Conservation (phyloP, 2,113 vertebrate genomes). For the Crotalus helleri region DNA sequence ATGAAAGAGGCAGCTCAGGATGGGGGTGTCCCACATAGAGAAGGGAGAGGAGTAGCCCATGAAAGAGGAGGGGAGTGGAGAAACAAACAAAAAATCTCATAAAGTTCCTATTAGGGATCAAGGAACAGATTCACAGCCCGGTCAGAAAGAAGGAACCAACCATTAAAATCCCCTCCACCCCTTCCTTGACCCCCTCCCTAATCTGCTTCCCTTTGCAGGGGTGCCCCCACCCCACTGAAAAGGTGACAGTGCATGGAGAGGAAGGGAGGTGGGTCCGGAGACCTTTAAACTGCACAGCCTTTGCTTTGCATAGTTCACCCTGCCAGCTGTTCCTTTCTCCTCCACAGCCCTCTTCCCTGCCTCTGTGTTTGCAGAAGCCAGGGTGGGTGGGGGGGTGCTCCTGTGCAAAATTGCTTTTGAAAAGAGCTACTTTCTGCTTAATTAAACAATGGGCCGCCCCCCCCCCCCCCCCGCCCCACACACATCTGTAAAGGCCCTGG, state of each 20-base stretch:
- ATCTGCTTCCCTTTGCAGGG: constrained; percentile 57
- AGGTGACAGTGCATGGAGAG: constrained; percentile 34
- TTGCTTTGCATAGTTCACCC: constrained; percentile 83
- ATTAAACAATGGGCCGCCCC: constrained; percentile 79
- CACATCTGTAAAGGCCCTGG: constrained; percentile 99
- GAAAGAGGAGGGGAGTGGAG: not conserved
- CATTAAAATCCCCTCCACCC: not conserved
- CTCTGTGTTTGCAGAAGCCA: constrained; percentile 81
- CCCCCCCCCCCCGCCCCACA: too few relatives aligned
- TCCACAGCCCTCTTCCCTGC: constrained; percentile 42
- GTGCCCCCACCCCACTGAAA: constrained; percentile 43
- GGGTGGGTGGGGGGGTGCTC: constrained; percentile 47
- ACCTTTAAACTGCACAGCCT: constrained; percentile 79
- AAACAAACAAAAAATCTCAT: too few relatives aligned
- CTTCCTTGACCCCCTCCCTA: not conserved
- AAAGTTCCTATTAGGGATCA: not conserved
- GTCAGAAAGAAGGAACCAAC: not conserved
- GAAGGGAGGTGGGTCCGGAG: constrained; percentile 4
- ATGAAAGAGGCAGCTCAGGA: not conserved
- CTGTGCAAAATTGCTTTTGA: constrained; percentile 87
- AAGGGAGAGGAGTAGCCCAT: not conserved
- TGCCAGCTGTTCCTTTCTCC: constrained; percentile 85
- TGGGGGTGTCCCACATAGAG: not conserved
- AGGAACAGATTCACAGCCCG: not conserved
- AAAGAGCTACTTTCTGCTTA: constrained; percentile 86